Evolutionary conservation across 2,888 invertebrate genomes (phyloP), one percentile per base, ranked within the genome.

Genomic region (Nemapogon koenigi): DNA sequence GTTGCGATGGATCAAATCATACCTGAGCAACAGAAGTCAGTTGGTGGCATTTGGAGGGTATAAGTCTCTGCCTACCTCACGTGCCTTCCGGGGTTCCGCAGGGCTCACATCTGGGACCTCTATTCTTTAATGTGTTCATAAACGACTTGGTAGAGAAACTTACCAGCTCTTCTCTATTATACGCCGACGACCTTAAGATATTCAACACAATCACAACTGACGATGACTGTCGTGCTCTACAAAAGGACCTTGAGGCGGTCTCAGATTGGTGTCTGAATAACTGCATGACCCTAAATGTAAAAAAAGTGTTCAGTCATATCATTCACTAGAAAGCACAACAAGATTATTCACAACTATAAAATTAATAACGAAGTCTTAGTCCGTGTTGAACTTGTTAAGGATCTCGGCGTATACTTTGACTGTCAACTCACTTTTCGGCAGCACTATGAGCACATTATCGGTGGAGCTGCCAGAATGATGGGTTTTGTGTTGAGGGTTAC

Each of bases 171-270:
- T n/a, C 8, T 16, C 28, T 40, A 11, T 16, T 30, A 2, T 40
- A 37, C 22, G 40, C 40, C 15, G 37, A 40, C 18, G 40, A 40
- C 18, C 13, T 40, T 18, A 40, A 40, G 16, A 18, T 40, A 4
- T 40, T 32, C 13, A 27, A 18, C 3, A 22, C 25, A 8, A 25
- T 38, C 10, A 29, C 16, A 8, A 11, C 7, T 2, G 33, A 2
- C 2, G 3, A 13, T 18, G 37, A 36, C n/a, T 37, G 32, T 10
- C 8, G 2, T 2, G n/a, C 18, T 8, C n/a, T 37, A 4, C 37
- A 40, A 18, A 13, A 2, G 2, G 19, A 37, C 13, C 14, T 37
- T 6, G 16, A 13, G 8, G 13, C n/a, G 8, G 11, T 31, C n/a
- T 10, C 8, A 8, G 10, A 16, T 7, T 26, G 32, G 17, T 38